Evolutionary conservation across 1,140 invertebrate genomes (phyloP), one percentile per base, ranked within the genome.

Genomic region (Philotrypesis tridentata): DNA sequence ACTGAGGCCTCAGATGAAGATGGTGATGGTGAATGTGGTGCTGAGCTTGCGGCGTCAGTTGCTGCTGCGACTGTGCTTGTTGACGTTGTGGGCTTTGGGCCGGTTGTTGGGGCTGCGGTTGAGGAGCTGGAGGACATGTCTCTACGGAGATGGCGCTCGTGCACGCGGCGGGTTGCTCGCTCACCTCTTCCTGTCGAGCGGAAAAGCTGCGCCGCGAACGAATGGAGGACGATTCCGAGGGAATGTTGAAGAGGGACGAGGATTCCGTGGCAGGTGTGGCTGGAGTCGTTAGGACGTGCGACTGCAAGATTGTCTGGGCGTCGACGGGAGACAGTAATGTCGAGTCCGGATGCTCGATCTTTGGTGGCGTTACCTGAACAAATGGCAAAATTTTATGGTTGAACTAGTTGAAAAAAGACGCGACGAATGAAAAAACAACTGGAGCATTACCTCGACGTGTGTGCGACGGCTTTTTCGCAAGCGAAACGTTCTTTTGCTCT

Each of bases 401-500:
- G n/a, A n/a, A n/a, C n/a, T n/a, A n/a, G n/a, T n/a, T n/a, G n/a
- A n/a, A n/a, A n/a, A n/a, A n/a, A n/a, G n/a, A n/a, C n/a, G n/a
- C n/a, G n/a, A n/a, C n/a, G n/a, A n/a, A n/a, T n/a, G n/a, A n/a
- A n/a, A n/a, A n/a, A n/a, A n/a, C n/a, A n/a, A n/a, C n/a, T n/a
- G n/a, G n/a, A n/a, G n/a, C n/a, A n/a, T n/a, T 88, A 93, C 92
- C 87, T 93, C 92, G 80, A 92, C 85, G 72, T 92, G 92, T 65
- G 92, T 88, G 87, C 92, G 94, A 84, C 96, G 93, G 90, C 96
- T 97, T 90, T 96, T 96, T 86, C 96, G 93, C 72, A 97, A 94
- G 80, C 97, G 94, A 92, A 99, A 98, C 0, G 97, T 98, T 92
- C 97, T 98, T 83, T 98, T 94, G 88, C 97, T 98, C 89, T 98